Conservation (phyloP, 2,888 invertebrate species). For the Dasysyrphus tricinctus region DNA sequence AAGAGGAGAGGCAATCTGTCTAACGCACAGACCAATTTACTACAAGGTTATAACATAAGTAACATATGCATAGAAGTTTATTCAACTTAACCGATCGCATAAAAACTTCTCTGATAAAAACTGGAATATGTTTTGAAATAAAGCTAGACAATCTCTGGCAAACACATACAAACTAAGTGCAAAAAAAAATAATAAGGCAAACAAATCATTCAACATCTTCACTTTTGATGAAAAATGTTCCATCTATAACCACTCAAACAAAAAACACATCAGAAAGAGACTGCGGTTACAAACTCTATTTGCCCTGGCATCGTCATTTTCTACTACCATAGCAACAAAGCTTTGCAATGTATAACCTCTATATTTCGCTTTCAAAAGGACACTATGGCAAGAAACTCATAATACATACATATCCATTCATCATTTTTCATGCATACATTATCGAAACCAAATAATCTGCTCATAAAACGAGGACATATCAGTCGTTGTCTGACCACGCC, state of each 20-base stretch:
- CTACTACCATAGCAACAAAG: background rate
- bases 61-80: too few species aligned
- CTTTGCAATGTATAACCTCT: conserved; percentile 1
- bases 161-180: too few species aligned
- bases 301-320: background rate
- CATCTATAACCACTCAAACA: conserved; percentile 18
- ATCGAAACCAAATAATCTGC: conserved; percentile 52
- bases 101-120: background rate
- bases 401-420: conserved; percentile 39
- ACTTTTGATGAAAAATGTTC: conserved; percentile 14
- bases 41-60: too few species aligned
- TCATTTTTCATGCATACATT: conserved; percentile 53
- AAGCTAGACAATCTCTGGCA: background rate
- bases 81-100: too few species aligned
- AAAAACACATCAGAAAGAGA: conserved; percentile 24
- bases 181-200: background rate
- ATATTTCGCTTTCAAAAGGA: conserved; percentile 22
- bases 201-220: background rate
- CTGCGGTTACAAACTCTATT: conserved; percentile 21
- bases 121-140: background rate
- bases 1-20: too few species aligned
- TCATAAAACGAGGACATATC: conserved; percentile 49
- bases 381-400: conserved; percentile 20
- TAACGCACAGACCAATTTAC: too few species aligned
- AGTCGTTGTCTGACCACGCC: conserved; percentile 57